phyloP scores from a whole-genome alignment of 1,140 invertebrate species.

The Zophobas atratus region DNA sequence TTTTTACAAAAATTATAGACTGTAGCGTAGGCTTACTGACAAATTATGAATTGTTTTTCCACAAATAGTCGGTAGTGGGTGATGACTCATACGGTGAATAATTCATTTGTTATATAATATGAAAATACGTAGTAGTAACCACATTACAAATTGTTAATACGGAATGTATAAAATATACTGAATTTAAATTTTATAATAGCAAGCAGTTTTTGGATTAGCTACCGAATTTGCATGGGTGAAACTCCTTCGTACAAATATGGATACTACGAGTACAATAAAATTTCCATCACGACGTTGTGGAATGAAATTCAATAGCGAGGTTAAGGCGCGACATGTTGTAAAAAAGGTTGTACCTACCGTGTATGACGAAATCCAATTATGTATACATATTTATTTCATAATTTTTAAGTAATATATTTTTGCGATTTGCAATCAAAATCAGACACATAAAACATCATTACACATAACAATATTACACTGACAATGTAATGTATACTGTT shows the following conservation, averaged over 20 bases:
- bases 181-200: constrained; percentile 41
- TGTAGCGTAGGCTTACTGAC: constrained; percentile 5
- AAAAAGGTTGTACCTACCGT: neutral
- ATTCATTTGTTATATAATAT: constrained; percentile 39
- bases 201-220: constrained; percentile 3
- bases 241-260: neutral
- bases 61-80: constrained; percentile 27
- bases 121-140: constrained; percentile 33
- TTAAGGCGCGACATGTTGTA: neutral
- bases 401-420: too few species aligned
- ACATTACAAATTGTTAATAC: constrained; percentile 31
- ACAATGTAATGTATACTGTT: too few species aligned
- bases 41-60: constrained; percentile 29
- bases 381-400: too few species aligned
- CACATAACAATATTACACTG: too few species aligned
- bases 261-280: constrained; percentile 2
- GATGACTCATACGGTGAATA: constrained; percentile 32
- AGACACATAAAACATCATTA: too few species aligned
- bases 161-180: constrained; percentile 8
- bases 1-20: too few species aligned
- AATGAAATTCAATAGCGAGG: constrained; percentile 27
- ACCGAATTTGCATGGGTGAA: constrained; percentile 6
- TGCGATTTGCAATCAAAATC: too few species aligned
- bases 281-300: constrained; percentile 12
- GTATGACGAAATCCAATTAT: neutral